Base-by-base conservation (phyloP, 2,113 vertebrate species). In the Malurus melanocephalus region DNA sequence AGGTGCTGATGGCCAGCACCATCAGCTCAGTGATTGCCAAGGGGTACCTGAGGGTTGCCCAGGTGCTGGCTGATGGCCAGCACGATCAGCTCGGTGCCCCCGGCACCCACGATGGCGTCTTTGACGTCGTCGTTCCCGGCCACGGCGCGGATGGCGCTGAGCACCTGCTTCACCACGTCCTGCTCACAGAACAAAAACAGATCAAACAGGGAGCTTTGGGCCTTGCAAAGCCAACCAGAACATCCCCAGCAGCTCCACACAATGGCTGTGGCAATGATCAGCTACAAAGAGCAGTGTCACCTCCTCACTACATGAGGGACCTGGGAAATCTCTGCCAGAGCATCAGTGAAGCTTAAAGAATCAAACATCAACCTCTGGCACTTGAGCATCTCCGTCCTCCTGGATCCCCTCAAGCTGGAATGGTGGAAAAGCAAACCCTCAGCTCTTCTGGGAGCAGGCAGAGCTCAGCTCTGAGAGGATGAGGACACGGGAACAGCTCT, bases 121-220 rank as follows among this genome's bases (percentile, higher is more conserved):
- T 99, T 99, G 59, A 99, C 99, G 0, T 99, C 98, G 3, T 99
- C 99, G 0, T 99, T 99, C 53, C 99, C 98, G 2, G 99, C 99
- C 2, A 99, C 87, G 1, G 99, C 98, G 43, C 98, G 95, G 85
- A 99, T 93, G 23, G 98, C 98, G 0, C 98, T 95, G 4, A 99
- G 95, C 60, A 98, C 98, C 95, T 99, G 99, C 80, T 96, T 98
- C 79, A 99, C 98, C 64, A 99, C 97, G 11, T 99, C 99, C 99
- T 99, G 93, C 1, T 13, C 46, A 24, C 0, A 32, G 26, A 78
- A 33, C 5, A 35, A 43, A 52, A 43, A 1, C 24, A 30, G n/a
- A 24, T 81, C 10, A 66, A 28, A 46, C 15, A 5, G 35, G 6
- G 6, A 6, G 13, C 0, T 3, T 9, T 7, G 21, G 12, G 2